Conservation (phyloP, 2,888 invertebrate genomes). For the Molanna angustata region DNA sequence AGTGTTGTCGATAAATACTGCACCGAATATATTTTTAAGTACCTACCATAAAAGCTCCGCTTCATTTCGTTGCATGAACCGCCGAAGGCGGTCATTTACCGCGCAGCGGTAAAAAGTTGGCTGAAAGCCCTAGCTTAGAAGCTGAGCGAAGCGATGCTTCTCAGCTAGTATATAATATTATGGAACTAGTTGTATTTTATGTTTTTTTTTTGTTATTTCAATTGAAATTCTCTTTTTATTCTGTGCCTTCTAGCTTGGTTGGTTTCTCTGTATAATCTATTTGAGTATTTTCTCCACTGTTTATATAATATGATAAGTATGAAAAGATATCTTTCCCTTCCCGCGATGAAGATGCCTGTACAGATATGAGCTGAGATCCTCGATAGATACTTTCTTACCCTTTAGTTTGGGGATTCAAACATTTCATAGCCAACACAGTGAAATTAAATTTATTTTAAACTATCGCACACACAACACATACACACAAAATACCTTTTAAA, state of each 20-base stretch:
- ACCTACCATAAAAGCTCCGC: too few species aligned
- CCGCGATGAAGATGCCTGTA: not conserved
- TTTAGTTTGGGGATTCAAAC: not conserved
- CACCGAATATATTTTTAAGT: too few species aligned
- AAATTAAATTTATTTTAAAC: not conserved
- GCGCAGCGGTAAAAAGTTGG: too few species aligned
- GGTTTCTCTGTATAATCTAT: not conserved
- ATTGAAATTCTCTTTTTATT: not conserved
- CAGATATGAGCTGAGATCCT: not conserved
- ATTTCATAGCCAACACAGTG: not conserved
- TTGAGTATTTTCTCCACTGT: not conserved
- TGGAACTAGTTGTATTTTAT: too few species aligned
- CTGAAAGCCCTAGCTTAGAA: too few species aligned
- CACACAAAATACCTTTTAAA: not conserved
- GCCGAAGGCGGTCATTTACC: too few species aligned
- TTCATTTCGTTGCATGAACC: too few species aligned
- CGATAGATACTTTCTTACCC: not conserved
- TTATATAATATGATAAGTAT: slow-evolving; percentile 26
- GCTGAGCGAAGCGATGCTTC: not conserved
- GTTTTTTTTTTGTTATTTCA: too few species aligned
- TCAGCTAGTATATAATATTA: too few species aligned
- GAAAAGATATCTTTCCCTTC: slow-evolving; percentile 8
- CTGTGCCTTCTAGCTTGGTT: not conserved
- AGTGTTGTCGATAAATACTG: too few species aligned
- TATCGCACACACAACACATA: not conserved